Base-by-base conservation (phyloP, 2,888 invertebrate genomes). In the Teleogryllus oceanicus region DNA sequence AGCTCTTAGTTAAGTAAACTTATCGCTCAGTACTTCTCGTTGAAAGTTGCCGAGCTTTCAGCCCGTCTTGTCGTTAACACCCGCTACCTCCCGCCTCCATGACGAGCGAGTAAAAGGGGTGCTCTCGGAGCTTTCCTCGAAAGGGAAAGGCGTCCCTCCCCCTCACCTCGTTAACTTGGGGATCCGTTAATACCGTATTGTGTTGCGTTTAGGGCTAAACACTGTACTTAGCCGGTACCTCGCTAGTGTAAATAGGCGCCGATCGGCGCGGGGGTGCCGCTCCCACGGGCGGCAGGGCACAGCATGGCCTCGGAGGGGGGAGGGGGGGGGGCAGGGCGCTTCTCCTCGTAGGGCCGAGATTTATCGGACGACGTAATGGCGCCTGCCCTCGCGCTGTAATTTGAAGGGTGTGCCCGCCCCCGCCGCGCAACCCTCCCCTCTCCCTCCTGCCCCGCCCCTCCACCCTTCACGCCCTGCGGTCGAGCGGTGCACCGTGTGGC, bases 201-300 rank as follows among this genome's bases (percentile, higher is more conserved):
- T 62, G 62, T 62, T 62, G 62, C 62, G 62, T 62, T 62, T 62
- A 62, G 62, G 62, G 62, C 62, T 62, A 62, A 62, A 62, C 62
- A 62, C 62, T 18, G 62, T 62, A 62, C 62, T 62, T 62, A 62
- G n/a, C 37, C 62, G 62, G 62, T 62, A n/a, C 62, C 16, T 62
- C 62, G 62, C 16, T 62, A 62, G n/a, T 18, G 62, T n/a, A 62
- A 62, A 62, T 62, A 62, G 62, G 62, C n/a, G 62, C 13, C n/a
- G 62, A 62, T 62, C 62, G 62, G n/a, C 16, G 62, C 13, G 62
- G 37, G 37, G 37, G 37, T 37, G n/a, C 13, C n/a, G 62, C 62
- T 62, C 62, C 62, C 62, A 62, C 62, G 62, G n/a, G 62, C 62
- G 62, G 13, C 62, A 16, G 5, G 13, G 62, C 24, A 8, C 16